Conservation (phyloP, 1,140 invertebrate species). For the Drosophila orena region DNA sequence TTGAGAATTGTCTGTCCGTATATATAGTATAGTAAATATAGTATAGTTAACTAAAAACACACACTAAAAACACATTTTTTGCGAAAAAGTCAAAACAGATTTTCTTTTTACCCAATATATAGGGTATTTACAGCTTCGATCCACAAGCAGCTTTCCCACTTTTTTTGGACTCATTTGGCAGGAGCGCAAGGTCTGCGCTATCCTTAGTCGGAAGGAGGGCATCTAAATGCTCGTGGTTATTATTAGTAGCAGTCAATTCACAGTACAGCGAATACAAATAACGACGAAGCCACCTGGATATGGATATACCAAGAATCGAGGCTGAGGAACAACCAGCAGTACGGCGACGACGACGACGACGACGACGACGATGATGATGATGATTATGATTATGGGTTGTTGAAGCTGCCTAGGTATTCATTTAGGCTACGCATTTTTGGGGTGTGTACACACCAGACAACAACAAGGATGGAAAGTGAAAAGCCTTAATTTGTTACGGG, state of each 20-base stretch:
- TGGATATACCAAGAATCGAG: conserved; percentile 10
- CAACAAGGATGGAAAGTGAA: conserved; percentile 65
- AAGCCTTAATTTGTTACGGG: conserved; percentile 69
- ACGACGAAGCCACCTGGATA: conserved; percentile 53
- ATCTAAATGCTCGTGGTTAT: conserved; percentile 69
- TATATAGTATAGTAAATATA: too few relatives aligned
- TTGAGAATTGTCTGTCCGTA: too few relatives aligned
- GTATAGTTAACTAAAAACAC: too few relatives aligned
- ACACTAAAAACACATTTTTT: too few relatives aligned
- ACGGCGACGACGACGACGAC: not conserved
- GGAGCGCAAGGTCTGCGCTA: conserved; percentile 14
- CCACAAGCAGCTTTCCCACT: not conserved
- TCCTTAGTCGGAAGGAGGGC: conserved; percentile 23
- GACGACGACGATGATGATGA: conserved; percentile 35
- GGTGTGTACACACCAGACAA: conserved; percentile 60
- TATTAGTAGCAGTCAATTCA: conserved; percentile 79
- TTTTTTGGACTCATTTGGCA: conserved; percentile 41
- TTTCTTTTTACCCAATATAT: not conserved
- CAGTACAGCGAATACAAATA: conserved; percentile 78
- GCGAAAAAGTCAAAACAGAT: too few relatives aligned
- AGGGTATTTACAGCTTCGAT: not conserved
- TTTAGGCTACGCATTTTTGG: conserved; percentile 66
- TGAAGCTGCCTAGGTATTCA: conserved; percentile 72
- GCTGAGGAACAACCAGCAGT: not conserved
- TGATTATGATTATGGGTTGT: conserved; percentile 80